These are phyloP conservation scores for Sylvietta virens DNA, from an alignment of 2,113 vertebrate genomes.

Conservation along the genomic window DNA sequence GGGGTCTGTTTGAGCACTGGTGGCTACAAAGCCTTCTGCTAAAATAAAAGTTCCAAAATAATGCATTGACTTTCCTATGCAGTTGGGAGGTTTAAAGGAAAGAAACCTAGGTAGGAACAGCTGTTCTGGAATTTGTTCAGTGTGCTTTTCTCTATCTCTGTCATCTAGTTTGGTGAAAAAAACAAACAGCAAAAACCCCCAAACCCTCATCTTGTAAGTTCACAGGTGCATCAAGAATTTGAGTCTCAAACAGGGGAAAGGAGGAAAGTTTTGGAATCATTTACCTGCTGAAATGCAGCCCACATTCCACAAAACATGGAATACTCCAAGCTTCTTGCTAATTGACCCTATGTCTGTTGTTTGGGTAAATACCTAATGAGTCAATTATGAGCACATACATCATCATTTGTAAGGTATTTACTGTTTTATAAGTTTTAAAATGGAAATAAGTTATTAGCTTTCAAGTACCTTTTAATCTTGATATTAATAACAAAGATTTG, in stretches of 20 bases:
- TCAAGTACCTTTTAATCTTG: slow-evolving; percentile 7
- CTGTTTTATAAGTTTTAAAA: background rate
- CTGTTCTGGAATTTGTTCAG: background rate
- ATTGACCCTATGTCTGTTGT: background rate
- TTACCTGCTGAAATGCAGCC: background rate
- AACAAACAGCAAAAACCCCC: background rate
- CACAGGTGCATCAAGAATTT: background rate
- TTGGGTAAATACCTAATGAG: slow-evolving; percentile 27
- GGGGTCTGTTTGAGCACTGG: background rate
- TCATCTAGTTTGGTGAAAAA: background rate
- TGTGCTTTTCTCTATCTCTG: background rate
- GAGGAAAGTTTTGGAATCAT: background rate
- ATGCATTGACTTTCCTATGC: background rate
- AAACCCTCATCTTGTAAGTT: background rate
- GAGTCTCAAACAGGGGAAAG: background rate
- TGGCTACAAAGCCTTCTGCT: background rate
- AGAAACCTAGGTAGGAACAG: background rate
- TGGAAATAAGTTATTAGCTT: slow-evolving; percentile 5
- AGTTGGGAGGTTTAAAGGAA: background rate
- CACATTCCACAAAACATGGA: background rate
- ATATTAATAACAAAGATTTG: background rate
- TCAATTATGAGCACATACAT: background rate
- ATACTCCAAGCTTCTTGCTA: background rate
- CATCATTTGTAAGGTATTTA: slow-evolving; percentile 20
- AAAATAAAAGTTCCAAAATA: background rate